Conservation (phyloP, 2,797 vertebrate genomes). For the Tapirus indicus region DNA sequence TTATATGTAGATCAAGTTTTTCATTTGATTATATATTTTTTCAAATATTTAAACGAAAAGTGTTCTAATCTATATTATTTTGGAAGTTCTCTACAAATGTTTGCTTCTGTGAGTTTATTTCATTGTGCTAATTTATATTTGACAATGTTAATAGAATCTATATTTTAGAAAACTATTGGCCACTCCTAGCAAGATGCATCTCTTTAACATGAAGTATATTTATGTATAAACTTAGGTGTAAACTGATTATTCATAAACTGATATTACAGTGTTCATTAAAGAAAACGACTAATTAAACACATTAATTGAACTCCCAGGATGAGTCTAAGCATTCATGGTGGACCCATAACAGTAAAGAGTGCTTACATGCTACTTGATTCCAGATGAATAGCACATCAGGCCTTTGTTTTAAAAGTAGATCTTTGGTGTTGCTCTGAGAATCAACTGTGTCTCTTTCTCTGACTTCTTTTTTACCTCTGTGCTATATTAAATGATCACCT, state of each 20-base stretch:
- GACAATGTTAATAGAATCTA: neutral
- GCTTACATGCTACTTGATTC: neutral
- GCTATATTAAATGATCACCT: neutral
- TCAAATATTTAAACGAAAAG: neutral
- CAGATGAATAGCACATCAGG: neutral
- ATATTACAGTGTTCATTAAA: neutral
- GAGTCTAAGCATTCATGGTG: neutral
- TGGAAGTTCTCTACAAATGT: neutral
- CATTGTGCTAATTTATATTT: neutral
- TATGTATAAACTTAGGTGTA: neutral
- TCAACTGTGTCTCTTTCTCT: neutral
- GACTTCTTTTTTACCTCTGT: neutral
- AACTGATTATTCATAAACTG: neutral
- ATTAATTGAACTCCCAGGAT: neutral
- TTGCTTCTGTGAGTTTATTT: constrained; percentile 40
- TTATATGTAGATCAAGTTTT: neutral
- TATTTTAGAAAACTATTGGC: neutral
- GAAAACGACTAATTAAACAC: neutral
- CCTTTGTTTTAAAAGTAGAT: neutral
- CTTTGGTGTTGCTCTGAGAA: neutral
- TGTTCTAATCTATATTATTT: neutral
- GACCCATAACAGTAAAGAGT: neutral
- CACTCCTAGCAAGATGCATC: neutral
- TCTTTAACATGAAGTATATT: neutral
- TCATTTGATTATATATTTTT: neutral